Percentiles rank a stretch among this genome's conserved stretches.
phyloP scores from a whole-genome alignment of 2,797 vertebrate genomes.

The Labeo calbasu region DNA sequence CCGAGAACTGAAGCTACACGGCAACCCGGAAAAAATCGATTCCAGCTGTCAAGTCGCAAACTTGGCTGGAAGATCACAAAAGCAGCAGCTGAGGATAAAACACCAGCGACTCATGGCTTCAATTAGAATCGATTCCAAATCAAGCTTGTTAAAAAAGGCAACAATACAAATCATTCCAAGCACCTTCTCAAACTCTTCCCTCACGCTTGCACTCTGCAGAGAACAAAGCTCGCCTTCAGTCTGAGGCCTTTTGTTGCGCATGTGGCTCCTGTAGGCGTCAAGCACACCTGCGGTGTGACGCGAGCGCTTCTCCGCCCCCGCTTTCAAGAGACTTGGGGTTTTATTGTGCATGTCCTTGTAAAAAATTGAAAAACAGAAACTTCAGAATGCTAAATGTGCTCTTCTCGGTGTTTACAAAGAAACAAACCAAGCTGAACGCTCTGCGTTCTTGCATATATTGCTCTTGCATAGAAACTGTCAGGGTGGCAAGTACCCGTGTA shows the following conservation, averaged over 20 bases:
- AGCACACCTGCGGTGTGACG: conserved; percentile 36
- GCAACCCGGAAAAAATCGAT: conserved; percentile 68
- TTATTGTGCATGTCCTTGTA: conserved; percentile 49
- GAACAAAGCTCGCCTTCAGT: conserved; percentile 23
- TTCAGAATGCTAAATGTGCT: conserved; percentile 36
- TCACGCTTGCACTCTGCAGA: background rate
- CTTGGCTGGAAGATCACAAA: conserved; percentile 74
- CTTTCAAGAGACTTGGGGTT: conserved; percentile 17
- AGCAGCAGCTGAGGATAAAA: conserved; percentile 66
- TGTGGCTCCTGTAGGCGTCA: conserved; percentile 1
- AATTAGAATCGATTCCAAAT: conserved; percentile 78
- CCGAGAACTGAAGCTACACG: conserved; percentile 54
- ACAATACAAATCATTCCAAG: conserved; percentile 65
- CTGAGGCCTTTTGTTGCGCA: background rate
- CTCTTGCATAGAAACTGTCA: conserved; percentile 25
- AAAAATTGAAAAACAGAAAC: conserved; percentile 47
- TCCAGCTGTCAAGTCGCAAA: conserved; percentile 79
- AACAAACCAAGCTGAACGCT: conserved; percentile 36
- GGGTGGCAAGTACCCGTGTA: conserved; percentile 33
- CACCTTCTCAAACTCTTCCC: conserved; percentile 41
- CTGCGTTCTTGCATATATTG: conserved; percentile 19
- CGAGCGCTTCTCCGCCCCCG: conserved; percentile 23
- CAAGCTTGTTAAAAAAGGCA: conserved; percentile 69
- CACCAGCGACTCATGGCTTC: conserved; percentile 72
- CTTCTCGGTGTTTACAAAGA: conserved; percentile 49